Base-by-base conservation (phyloP, 2,797 vertebrate genomes). In the Borostomias antarcticus region DNA sequence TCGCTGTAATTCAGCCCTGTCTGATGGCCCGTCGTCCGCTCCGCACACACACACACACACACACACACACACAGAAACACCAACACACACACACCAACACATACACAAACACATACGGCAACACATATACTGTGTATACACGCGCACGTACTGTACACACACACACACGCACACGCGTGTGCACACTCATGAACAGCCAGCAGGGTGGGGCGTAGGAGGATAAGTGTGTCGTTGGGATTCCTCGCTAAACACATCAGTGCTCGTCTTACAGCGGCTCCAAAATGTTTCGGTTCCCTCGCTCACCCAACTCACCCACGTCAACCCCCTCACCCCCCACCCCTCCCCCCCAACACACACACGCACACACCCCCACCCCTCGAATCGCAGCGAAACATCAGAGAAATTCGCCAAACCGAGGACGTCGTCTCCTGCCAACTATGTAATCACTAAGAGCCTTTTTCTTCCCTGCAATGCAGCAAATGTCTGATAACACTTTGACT, bases 1-100 rank as follows among this genome's bases (percentile, higher is more conserved):
- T 83, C 79, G 78, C 74, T 87, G 88, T 91, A 90, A 92, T 92
- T 92, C 90, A 54, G 82, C 57, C 79, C 72, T 66, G 73, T 58
- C 77, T 70, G 63, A 74, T 79, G 86, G 86, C 73, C 71, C 81
- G 82, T 84, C 88, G 82, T 85, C 4, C n/a, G 69, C 70, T 81
- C 80, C 81, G 73, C 70, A 69, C 56, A 32, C 35, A 28, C 25
- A 60, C 37, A 29, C 58, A 29, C 40, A 60, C 35, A 59, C 29
- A 43, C 21, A 40, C 23, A 43, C 21, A 26, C 50, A 25, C 50
- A 50, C 48, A 50, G 13, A 17, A 13, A 17, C 17, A 48, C 13
- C 17, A 17, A 25, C 50, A 50, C 48, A 50, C 48, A 17, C 48
- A 17, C 17, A 48, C 13, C n/a, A n/a, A 32, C 35, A 28, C 25